Percentiles rank a stretch among this genome's conserved stretches.
phyloP scores from a whole-genome alignment of 2,888 invertebrate genomes.

The Geotrupes spiniger region DNA sequence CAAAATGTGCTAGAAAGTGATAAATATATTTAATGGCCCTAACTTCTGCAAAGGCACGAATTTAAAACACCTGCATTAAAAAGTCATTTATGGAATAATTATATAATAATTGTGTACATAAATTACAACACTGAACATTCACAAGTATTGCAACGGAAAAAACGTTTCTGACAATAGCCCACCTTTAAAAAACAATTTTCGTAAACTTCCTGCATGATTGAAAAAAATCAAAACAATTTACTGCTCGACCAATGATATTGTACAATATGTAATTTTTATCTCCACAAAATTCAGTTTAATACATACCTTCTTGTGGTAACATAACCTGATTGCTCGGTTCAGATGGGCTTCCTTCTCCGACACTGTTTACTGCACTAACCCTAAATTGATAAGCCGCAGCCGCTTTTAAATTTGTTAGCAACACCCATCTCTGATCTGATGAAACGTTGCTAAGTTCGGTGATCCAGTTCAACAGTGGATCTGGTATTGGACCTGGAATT shows the following conservation, averaged over 20 bases:
- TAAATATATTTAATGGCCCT: no score
- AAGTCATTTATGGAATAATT: no score
- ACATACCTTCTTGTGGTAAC: slow-evolving; percentile 93
- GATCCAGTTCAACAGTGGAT: slow-evolving; percentile 83
- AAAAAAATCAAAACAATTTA: slow-evolving; percentile 44
- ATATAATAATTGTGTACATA: no score
- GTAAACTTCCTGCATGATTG: slow-evolving; percentile 47
- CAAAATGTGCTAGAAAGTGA: neutral
- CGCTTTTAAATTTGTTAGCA: slow-evolving; percentile 84
- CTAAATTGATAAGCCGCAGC: slow-evolving; percentile 95
- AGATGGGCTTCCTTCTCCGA: slow-evolving; percentile 91
- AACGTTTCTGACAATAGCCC: no score
- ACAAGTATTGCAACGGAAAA: no score
- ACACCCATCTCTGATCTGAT: slow-evolving; percentile 71
- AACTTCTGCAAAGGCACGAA: neutral
- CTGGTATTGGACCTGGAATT: slow-evolving; percentile 78
- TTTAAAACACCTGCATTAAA: no score
- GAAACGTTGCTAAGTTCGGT: slow-evolving; percentile 85
- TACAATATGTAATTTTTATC: slow-evolving; percentile 3
- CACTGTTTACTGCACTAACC: slow-evolving; percentile 93
- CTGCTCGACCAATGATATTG: slow-evolving; percentile 28
- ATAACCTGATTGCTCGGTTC: slow-evolving; percentile 86
- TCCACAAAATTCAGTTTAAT: slow-evolving; percentile 1
- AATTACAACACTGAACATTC: no score
- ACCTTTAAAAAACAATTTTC: slow-evolving; percentile 49